Conservation (phyloP, 2,113 vertebrate species). For the Actenoides hombroni region DNA sequence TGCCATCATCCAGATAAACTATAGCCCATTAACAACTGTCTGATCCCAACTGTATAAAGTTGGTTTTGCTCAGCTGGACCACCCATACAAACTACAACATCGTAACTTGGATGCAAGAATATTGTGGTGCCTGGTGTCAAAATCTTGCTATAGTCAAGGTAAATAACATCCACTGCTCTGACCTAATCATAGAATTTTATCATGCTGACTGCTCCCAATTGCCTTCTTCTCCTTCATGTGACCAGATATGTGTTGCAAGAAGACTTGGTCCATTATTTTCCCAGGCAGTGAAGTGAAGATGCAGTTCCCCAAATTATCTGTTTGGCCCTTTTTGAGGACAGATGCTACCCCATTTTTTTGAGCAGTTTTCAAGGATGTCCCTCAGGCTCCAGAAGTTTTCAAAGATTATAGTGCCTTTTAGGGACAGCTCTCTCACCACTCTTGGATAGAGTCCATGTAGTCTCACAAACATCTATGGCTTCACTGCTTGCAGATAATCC, state of each 20-base stretch:
- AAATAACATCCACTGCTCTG: background rate
- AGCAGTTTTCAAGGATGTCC: background rate
- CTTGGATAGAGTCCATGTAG: background rate
- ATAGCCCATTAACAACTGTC: background rate
- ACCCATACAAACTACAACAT: fast-evolving
- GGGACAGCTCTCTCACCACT: background rate
- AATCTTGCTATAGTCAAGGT: background rate
- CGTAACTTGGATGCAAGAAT: background rate
- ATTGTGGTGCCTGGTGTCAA: background rate
- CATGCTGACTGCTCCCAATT: no score
- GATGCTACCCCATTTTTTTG: background rate
- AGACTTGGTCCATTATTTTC: background rate
- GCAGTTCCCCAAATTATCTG: background rate
- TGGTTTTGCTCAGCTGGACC: background rate
- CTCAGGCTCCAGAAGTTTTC: background rate
- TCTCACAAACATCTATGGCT: background rate
- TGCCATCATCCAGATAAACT: background rate
- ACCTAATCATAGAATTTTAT: background rate
- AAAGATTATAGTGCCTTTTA: background rate
- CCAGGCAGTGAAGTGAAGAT: background rate
- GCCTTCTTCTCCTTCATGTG: background rate
- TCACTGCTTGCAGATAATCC: background rate
- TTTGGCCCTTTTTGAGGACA: background rate
- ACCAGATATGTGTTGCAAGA: background rate
- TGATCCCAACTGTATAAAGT: background rate